Conservation (phyloP, 2,888 invertebrate genomes). For the Hemistola chrysoprasaria region DNA sequence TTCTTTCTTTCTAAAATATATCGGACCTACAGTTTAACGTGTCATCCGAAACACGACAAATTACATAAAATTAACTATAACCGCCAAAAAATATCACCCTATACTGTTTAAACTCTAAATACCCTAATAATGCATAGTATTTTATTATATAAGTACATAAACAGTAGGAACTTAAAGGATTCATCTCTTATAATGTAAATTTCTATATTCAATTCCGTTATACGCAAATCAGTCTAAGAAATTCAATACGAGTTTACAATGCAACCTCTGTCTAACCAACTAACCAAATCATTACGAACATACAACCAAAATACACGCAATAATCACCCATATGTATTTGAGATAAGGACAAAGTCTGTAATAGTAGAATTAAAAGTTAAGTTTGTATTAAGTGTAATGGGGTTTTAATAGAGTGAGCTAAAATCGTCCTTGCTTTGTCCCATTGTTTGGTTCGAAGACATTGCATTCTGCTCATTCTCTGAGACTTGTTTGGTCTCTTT, state of each 20-base stretch:
- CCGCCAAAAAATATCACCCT: too few species aligned
- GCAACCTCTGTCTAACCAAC: slow-evolving; percentile 22
- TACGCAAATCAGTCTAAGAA: slow-evolving; percentile 43
- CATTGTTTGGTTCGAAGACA: slow-evolving; percentile 64
- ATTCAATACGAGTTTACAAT: slow-evolving; percentile 32
- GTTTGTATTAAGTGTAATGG: slow-evolving; percentile 48
- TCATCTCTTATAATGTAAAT: slow-evolving; percentile 40
- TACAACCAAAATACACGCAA: slow-evolving; percentile 9
- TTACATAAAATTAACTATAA: too few species aligned
- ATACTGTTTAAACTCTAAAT: too few species aligned
- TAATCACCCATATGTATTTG: slow-evolving; percentile 6
- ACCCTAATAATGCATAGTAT: too few species aligned
- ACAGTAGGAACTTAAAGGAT: not conserved
- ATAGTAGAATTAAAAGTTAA: slow-evolving; percentile 4
- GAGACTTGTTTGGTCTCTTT: slow-evolving; percentile 47
- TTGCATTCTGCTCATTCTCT: slow-evolving; percentile 55
- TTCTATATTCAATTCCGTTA: slow-evolving; percentile 39
- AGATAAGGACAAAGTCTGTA: not conserved
- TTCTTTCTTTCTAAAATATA: too few species aligned
- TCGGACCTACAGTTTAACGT: too few species aligned
- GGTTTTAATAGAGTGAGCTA: slow-evolving; percentile 72
- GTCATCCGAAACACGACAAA: too few species aligned
- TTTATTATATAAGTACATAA: too few species aligned
- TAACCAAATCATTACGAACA: slow-evolving; percentile 19
- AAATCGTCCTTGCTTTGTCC: slow-evolving; percentile 77